Conservation (phyloP, 2,797 vertebrate genomes). For the Etheostoma nigrum region DNA sequence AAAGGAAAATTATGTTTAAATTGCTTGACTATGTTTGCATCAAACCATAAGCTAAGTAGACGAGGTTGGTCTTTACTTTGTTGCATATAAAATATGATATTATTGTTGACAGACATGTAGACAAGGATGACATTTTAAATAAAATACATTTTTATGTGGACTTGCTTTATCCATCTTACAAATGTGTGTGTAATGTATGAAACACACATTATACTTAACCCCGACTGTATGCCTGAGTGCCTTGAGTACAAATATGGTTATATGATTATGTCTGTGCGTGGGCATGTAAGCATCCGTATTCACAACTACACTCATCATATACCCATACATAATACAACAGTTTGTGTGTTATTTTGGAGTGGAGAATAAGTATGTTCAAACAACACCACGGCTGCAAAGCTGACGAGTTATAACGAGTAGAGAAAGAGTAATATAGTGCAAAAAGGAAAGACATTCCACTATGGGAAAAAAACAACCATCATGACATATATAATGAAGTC, state of each 20-base stretch:
- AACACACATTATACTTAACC: neutral
- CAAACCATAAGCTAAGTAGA: neutral
- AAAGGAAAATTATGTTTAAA: neutral
- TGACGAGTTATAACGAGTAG: neutral
- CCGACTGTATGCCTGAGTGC: neutral
- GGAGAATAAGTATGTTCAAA: neutral
- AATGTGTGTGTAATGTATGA: neutral
- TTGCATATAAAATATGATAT: neutral
- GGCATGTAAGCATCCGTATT: neutral
- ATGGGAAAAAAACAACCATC: neutral
- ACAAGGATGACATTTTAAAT: neutral
- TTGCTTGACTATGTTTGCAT: neutral
- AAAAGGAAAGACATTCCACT: neutral
- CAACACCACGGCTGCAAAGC: neutral
- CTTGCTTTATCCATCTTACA: too few species aligned
- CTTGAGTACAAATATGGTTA: neutral
- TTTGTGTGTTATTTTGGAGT: neutral
- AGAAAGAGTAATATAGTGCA: neutral
- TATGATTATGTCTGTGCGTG: neutral
- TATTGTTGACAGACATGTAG: neutral
- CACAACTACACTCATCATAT: neutral
- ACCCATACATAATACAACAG: neutral
- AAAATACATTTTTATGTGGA: too few species aligned
- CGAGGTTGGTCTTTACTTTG: neutral
- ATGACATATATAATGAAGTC: slow-evolving; percentile 30